Percentiles rank a stretch among this genome's conserved stretches.
These are phyloP conservation scores for Cranoglanis bouderius DNA, from an alignment of 2,113 vertebrate species.

Conservation along the genomic window DNA sequence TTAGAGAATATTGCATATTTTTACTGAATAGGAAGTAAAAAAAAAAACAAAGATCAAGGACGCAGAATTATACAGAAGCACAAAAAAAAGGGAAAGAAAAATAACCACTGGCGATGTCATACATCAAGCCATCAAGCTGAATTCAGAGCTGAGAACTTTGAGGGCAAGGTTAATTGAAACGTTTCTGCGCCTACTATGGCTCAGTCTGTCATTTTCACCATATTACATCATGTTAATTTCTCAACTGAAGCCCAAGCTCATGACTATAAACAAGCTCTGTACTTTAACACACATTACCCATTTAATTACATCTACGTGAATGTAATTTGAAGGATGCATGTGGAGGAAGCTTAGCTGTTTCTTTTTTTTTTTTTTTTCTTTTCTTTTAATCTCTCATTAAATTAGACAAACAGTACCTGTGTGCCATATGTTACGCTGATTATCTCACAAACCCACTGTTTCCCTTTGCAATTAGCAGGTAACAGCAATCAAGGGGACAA, in stretches of 20 bases:
- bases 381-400: conserved; percentile 13
- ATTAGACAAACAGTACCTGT: neutral
- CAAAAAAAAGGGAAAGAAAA: conserved; percentile 1
- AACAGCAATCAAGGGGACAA: neutral
- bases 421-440: neutral
- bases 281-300: conserved; percentile 3
- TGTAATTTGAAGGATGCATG: conserved; percentile 11
- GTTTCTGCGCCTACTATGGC: neutral
- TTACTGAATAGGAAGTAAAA: neutral
- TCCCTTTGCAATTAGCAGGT: conserved; percentile 25
- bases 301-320: conserved; percentile 10
- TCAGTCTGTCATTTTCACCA: conserved; percentile 41
- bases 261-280: conserved; percentile 15
- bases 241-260: neutral
- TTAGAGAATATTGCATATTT: neutral
- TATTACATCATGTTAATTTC: conserved; percentile 36
- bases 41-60: conserved; percentile 14
- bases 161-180: conserved; percentile 45
- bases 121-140: conserved; percentile 28
- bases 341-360: conserved; percentile 15
- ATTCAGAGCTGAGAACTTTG: conserved; percentile 18
- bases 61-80: neutral
- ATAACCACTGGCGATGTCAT: neutral
- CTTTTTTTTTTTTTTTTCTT: conserved; percentile 1
- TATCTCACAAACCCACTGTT: neutral